phyloP scores from a whole-genome alignment of 2,113 vertebrate genomes.

The Urocynchramus pylzowi region DNA sequence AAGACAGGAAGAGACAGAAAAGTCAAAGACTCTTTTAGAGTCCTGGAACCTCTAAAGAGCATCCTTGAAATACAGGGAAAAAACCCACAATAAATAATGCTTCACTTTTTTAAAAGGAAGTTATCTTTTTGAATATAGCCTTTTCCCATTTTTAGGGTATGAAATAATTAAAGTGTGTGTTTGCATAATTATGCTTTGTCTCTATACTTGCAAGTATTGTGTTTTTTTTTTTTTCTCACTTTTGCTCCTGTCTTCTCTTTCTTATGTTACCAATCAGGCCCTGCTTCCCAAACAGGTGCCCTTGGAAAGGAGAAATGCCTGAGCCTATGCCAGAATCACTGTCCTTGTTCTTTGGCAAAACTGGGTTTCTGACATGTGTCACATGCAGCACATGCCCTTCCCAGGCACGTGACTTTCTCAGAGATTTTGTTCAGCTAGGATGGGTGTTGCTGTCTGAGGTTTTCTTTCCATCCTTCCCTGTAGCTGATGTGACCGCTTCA shows the following conservation, averaged over 20 bases:
- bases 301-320: slow-evolving; percentile 28
- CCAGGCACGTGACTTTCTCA: not conserved
- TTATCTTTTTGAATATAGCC: not conserved
- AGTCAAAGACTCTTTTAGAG: slow-evolving; percentile 10
- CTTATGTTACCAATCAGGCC: not conserved
- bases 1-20: not conserved
- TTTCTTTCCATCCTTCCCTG: not conserved
- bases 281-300: not conserved
- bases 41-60: not conserved
- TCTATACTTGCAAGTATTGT: not conserved
- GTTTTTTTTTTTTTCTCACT: not conserved
- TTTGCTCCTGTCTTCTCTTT: not conserved
- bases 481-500: not conserved
- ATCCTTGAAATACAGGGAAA: not conserved
- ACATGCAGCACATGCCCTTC: not conserved
- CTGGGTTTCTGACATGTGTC: not conserved
- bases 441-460: not conserved
- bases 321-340: slow-evolving; percentile 6
- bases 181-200: not conserved
- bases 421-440: not conserved
- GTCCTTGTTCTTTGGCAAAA: not conserved
- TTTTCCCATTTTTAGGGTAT: not conserved
- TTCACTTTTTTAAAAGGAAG: not conserved
- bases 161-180: not conserved
- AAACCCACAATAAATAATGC: not conserved